Conservation (phyloP, 1,140 invertebrate genomes). For the Nomia melanderi region DNA sequence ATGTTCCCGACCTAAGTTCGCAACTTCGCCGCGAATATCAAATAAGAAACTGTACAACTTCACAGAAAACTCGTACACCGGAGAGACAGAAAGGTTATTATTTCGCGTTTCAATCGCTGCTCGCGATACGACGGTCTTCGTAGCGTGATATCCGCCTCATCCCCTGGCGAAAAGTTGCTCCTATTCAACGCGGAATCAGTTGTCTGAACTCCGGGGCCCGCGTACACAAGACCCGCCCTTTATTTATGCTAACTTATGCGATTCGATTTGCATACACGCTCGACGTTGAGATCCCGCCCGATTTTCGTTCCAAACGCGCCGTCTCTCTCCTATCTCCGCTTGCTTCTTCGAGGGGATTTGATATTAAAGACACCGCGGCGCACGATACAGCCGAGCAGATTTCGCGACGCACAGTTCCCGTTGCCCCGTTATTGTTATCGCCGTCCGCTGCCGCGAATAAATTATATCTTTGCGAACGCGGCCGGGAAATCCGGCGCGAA, state of each 20-base stretch:
- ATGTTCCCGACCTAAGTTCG: no score
- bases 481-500: neutral
- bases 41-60: no score
- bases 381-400: neutral
- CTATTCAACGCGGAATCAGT: slow-evolving; percentile 45
- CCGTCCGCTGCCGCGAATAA: slow-evolving; percentile 10
- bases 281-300: slow-evolving; percentile 2
- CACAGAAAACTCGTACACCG: no score
- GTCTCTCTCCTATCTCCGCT: neutral
- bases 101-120: neutral
- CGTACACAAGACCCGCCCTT: slow-evolving; percentile 34
- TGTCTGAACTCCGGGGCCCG: slow-evolving; percentile 32
- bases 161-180: slow-evolving; percentile 5
- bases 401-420: neutral
- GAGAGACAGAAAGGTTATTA: no score
- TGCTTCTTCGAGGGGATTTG: slow-evolving; percentile 14
- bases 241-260: slow-evolving; percentile 68
- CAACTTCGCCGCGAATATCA: no score
- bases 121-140: neutral
- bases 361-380: slow-evolving; percentile 56
- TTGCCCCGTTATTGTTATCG: slow-evolving; percentile 23
- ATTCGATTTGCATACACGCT: slow-evolving; percentile 57
- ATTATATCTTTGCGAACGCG: slow-evolving; percentile 4
- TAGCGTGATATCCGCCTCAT: neutral
- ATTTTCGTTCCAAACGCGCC: slow-evolving; percentile 32